Percentiles rank a stretch among this genome's conserved stretches.
Evolutionary conservation across 2,888 invertebrate species (phyloP).

Genomic region (Dexiosoma caninum): DNA sequence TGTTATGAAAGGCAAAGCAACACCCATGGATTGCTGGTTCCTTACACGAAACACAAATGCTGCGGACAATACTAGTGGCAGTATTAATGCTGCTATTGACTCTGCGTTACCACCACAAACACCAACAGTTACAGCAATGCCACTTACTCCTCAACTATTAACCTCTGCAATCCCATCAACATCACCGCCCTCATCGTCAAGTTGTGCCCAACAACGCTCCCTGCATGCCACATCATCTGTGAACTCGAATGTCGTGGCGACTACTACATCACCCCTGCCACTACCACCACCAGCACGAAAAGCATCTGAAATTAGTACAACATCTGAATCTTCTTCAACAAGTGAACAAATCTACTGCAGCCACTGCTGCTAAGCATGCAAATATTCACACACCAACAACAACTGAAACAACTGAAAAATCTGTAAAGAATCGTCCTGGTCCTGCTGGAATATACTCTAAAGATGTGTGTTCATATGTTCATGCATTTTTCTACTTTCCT

Average conservation of each 20-base stretch:
- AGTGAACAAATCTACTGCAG: constrained; percentile 53
- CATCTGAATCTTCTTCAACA: constrained; percentile 56
- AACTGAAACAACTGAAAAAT: constrained; percentile 68
- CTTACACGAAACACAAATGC: constrained; percentile 79
- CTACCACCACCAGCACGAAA: constrained; percentile 50
- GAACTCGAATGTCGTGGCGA: constrained; percentile 14
- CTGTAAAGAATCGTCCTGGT: constrained; percentile 71
- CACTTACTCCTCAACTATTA: constrained; percentile 56
- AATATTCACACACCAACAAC: constrained; percentile 56
- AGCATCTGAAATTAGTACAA: constrained; percentile 46
- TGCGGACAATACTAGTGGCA: constrained; percentile 55
- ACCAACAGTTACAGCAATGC: constrained; percentile 64
- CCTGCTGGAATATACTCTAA: constrained; percentile 74
- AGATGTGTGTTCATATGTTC: constrained; percentile 65
- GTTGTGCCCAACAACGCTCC: constrained; percentile 44
- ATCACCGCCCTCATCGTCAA: constrained; percentile 41
- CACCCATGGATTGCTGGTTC: constrained; percentile 96
- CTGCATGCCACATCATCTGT: constrained; percentile 37
- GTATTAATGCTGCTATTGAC: constrained; percentile 64
- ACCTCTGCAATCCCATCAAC: constrained; percentile 11
- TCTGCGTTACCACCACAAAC: constrained; percentile 69
- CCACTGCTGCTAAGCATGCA: constrained; percentile 60
- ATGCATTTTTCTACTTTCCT: constrained; percentile 3
- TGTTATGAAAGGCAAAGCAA: constrained; percentile 94
- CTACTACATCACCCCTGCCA: constrained; percentile 6